Percentiles rank a stretch among this genome's conserved stretches.
Conservation (phyloP, 2,797 vertebrate genomes). For the Erpetoichthys calabaricus region DNA sequence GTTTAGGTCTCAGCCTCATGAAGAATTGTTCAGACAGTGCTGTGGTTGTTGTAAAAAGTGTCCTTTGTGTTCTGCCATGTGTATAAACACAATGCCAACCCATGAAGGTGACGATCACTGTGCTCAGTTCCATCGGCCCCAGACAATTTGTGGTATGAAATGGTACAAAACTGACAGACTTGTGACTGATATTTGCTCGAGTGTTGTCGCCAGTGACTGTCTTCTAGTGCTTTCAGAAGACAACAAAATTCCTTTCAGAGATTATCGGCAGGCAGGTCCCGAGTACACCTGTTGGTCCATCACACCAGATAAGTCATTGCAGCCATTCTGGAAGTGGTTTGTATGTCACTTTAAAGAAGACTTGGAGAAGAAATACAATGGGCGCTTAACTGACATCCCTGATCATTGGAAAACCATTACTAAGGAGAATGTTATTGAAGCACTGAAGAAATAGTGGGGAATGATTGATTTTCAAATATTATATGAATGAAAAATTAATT, state of each 20-base stretch:
- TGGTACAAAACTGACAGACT: slow-evolving; percentile 4
- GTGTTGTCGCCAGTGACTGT: slow-evolving; percentile 20
- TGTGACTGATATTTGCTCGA: slow-evolving; percentile 16
- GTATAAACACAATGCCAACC: slow-evolving; percentile 27
- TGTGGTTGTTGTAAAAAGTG: slow-evolving; percentile 35
- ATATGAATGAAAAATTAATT: too few species aligned
- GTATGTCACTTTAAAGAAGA: slow-evolving; percentile 24
- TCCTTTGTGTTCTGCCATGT: slow-evolving; percentile 33
- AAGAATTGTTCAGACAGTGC: slow-evolving; percentile 37
- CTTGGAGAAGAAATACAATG: slow-evolving; percentile 18
- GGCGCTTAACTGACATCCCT: slow-evolving; percentile 19
- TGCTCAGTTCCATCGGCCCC: slow-evolving; percentile 23
- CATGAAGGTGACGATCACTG: slow-evolving; percentile 28
- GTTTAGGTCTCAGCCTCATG: slow-evolving; percentile 18
- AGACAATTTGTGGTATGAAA: slow-evolving; percentile 10
- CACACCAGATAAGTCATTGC: slow-evolving; percentile 23
- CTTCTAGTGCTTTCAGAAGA: slow-evolving; percentile 1
- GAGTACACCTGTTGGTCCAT: slow-evolving; percentile 24
- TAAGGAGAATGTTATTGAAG: slow-evolving; percentile 21
- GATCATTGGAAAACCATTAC: slow-evolving; percentile 9
- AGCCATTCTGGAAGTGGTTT: slow-evolving; percentile 38
- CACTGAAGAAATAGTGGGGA: slow-evolving; percentile 5
- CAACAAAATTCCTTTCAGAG: slow-evolving; percentile 13
- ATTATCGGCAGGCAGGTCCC: slow-evolving; percentile 19
- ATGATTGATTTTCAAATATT: too few species aligned